Base-by-base conservation (phyloP, 2,113 vertebrate species). In the Chloebia gouldiae region DNA sequence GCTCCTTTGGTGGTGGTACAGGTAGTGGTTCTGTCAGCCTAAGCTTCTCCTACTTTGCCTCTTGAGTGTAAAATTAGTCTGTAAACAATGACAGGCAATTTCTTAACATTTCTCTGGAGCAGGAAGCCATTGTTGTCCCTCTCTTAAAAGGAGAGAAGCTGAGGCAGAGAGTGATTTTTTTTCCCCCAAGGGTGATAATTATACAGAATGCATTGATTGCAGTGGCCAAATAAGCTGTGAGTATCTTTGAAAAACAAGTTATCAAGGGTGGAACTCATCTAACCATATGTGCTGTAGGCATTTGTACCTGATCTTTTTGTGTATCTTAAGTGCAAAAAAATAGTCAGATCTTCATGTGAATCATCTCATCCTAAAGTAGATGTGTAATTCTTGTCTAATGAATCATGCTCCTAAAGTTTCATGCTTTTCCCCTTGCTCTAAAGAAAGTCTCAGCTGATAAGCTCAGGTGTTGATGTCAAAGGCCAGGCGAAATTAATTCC, bases 401-500 rank as follows among this genome's bases (percentile, higher is more conserved):
- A 94, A 49, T 90, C 71, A 40, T 57, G 42, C 33, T 83, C 17
- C 54, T 90, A 33, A 88, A 86, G 68, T 86, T 92, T 45, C 7
- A 5, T 82, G 35, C 27, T 94, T 92, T 92, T 53, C 33, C 35
- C 25, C 24, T 95, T 1, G 0, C 37, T 94, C 4, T 78, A 59
- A 82, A 86, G 60, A 71, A 88, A 28, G 30, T 54, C 42, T 90
- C 47, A 77, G 76, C 50, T 0, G 1, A n/a, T 83, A 86, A 92
- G 30, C 76, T 96, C 59, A 92, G 86, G 68, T 92, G 90, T 77
- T 83, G 54, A 33, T 95, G 90, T 83, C 39, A 69, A 66, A 90
- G 63, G 71, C 39, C 69, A 92, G 64, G 76, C 73, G 71, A 94
- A 94, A 59, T 83, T 22, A 80, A 80, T 83, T 95, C 47, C 27